Base-by-base conservation (phyloP, 2,113 vertebrate genomes). In the Mungos mungo region DNA sequence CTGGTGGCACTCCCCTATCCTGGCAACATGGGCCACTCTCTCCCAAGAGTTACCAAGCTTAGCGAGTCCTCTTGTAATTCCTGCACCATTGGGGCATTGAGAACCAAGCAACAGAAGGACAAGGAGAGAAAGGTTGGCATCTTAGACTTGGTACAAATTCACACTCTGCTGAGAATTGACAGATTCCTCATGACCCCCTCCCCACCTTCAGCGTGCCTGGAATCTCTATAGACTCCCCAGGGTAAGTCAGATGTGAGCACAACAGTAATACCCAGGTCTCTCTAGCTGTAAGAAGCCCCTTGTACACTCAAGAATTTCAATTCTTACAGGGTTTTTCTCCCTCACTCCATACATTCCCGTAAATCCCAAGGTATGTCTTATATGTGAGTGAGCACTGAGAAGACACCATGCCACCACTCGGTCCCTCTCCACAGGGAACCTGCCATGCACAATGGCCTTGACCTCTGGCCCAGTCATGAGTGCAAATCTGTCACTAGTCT, bases 1-100 rank as follows among this genome's bases (percentile, higher is more conserved):
- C 1, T 0, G 3, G 4, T 19, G 25, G 5, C 68, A 18, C 23
- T 31, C 18, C 13, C 33, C 9, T 12, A 6, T 33, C 31, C 3
- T 35, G 0, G 38, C 18, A 6, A 25, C 16, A 15, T 15, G 16
- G 7, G 7, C 7, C 9, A 33, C 23, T 54, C 21, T 60, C 57
- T 81, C 63, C 57, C 33, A 85, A 66, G 63, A 94, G 45, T 9
- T 23, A 6, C 0, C 0, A 23, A 57, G n/a, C 50, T 66, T 35
- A 79, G 27, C 6, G 12, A 8, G 18, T 60, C 8, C 52, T 50
- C 81, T 50, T 27, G 13, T 31, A n/a, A 3, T 33, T 15, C 47
- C 18, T 2, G 14, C 4, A 29, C 33, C 7, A 9, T 63, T 8
- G 0, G 21, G 15, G 5, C 29, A 38, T 9, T n/a, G 71, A 92